Conservation (phyloP, 2,888 invertebrate genomes). For the Drosophila basisetae region DNA sequence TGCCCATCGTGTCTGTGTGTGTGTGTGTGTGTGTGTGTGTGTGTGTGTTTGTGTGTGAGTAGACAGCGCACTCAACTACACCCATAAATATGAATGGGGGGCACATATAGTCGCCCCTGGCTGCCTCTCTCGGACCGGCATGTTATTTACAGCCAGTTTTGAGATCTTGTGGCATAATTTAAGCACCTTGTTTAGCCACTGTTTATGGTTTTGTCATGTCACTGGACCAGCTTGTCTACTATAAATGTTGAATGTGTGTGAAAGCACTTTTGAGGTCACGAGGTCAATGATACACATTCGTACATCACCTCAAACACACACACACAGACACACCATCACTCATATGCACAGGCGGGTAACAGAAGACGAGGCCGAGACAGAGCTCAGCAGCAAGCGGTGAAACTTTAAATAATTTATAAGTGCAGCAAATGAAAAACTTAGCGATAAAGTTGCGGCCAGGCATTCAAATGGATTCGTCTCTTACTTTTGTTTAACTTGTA, state of each 20-base stretch:
- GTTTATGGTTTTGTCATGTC: conserved; percentile 80
- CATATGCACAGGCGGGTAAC: background rate
- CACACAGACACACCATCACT: conserved; percentile 19
- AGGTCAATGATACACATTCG: conserved; percentile 75
- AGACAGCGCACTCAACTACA: conserved; percentile 34
- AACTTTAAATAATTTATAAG: conserved; percentile 81
- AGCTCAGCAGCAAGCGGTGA: conserved; percentile 36
- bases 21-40: conserved; percentile 8
- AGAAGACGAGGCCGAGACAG: background rate
- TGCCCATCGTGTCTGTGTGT: conserved; percentile 46
- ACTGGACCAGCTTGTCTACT: conserved; percentile 67
- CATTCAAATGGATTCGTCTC: conserved; percentile 55
- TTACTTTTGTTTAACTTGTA: conserved; percentile 36
- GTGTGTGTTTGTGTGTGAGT: background rate
- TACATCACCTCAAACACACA: conserved; percentile 22
- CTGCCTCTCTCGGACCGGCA: conserved; percentile 23
- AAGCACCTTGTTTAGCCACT: conserved; percentile 82
- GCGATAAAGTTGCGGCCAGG: conserved; percentile 56
- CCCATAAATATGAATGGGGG: conserved; percentile 74
- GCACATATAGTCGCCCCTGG: background rate
- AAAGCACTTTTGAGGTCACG: conserved; percentile 74
- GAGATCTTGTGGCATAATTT: conserved; percentile 81
- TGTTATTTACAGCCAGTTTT: conserved; percentile 80
- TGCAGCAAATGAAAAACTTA: conserved; percentile 77
- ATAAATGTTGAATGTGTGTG: conserved; percentile 57